These are phyloP conservation scores for Caenorhabditis inopinata DNA, from an alignment of 1,140 invertebrate genomes.

Conservation along the genomic window DNA sequence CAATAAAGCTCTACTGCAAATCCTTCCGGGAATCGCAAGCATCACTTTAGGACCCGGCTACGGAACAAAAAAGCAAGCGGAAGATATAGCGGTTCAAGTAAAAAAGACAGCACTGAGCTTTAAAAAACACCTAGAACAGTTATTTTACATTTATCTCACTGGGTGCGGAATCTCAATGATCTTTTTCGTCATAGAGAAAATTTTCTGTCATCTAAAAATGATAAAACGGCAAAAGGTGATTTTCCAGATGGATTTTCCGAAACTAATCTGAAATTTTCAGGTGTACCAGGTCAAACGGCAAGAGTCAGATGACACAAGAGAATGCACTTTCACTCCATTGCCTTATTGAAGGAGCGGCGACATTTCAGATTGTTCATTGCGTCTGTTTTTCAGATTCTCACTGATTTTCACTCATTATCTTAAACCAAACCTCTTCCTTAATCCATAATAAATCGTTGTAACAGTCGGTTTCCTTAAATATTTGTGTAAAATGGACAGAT, in stretches of 20 bases:
- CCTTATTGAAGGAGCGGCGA: too few relatives aligned
- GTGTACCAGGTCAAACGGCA: background rate
- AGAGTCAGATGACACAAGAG: background rate
- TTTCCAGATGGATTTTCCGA: background rate
- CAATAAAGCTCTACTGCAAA: slow-evolving; percentile 49
- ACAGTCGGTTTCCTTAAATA: too few relatives aligned
- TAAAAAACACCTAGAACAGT: slow-evolving; percentile 43
- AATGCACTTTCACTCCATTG: slow-evolving; percentile 5
- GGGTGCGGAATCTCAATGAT: background rate
- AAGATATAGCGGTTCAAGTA: slow-evolving; percentile 33
- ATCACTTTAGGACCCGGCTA: slow-evolving; percentile 50
- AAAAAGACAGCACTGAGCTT: slow-evolving; percentile 30
- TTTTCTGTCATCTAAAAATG: background rate
- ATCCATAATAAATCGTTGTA: too few relatives aligned
- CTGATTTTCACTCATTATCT: too few relatives aligned
- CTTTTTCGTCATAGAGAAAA: slow-evolving; percentile 1
- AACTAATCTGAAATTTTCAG: background rate
- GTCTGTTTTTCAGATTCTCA: too few relatives aligned
- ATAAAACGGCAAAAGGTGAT: background rate
- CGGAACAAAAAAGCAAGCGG: slow-evolving; percentile 33
- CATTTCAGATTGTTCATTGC: too few relatives aligned
- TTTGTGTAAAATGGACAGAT: too few relatives aligned
- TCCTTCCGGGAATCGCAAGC: slow-evolving; percentile 47
- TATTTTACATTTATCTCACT: slow-evolving; percentile 38
- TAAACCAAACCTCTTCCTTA: too few relatives aligned